These are phyloP conservation scores for Oenanthe oenanthe DNA, from an alignment of 2,113 vertebrate species.

Conservation along the genomic window DNA sequence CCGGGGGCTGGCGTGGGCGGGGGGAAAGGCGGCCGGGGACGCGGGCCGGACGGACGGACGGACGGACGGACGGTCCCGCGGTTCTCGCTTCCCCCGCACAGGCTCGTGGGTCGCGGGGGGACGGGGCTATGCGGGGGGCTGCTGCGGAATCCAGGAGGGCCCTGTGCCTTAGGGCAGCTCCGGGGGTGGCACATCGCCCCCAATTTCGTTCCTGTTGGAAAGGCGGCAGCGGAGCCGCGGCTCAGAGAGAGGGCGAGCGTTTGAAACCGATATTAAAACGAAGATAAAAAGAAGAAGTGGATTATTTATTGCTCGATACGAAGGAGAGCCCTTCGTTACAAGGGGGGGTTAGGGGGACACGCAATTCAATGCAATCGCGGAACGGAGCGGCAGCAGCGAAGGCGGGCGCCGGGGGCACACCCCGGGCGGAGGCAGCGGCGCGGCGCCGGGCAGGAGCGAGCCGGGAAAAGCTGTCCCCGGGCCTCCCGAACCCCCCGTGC, in stretches of 20 bases:
- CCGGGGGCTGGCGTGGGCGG: background rate
- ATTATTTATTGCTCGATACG: background rate
- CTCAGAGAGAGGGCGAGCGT: background rate
- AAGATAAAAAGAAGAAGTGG: background rate
- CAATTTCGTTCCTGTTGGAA: slow-evolving; percentile 47
- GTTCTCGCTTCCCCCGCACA: background rate
- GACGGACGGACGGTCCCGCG: background rate
- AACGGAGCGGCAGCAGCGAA: background rate
- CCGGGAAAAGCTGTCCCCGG: background rate
- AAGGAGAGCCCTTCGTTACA: background rate
- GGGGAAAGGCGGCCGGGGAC: background rate
- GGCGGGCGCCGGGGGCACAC: background rate
- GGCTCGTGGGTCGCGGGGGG: background rate
- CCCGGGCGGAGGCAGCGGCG: background rate
- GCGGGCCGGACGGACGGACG: background rate
- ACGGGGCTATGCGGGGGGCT: background rate
- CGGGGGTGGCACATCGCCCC: background rate
- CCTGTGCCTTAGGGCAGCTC: background rate
- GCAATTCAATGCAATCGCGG: background rate
- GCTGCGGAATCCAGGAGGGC: background rate
- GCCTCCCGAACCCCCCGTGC: background rate
- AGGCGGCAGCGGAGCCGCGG: background rate
- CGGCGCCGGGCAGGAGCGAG: background rate
- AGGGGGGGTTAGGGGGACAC: background rate
- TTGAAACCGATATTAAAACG: background rate